phyloP scores from a whole-genome alignment of 2,797 vertebrate species.

The Cacajao melanocephalus region DNA sequence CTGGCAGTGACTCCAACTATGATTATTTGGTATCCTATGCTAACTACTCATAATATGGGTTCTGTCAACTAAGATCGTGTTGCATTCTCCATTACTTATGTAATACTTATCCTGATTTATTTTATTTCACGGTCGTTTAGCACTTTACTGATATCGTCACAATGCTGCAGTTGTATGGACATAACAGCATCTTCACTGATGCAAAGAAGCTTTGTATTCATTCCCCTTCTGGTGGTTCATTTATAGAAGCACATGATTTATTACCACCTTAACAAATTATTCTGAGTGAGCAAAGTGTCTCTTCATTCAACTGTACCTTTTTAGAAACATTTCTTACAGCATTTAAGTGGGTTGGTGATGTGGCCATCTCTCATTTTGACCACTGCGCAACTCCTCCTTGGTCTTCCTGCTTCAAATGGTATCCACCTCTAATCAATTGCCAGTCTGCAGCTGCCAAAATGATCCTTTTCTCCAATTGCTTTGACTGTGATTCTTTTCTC shows the following conservation, averaged over 20 bases:
- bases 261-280: background rate
- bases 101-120: background rate
- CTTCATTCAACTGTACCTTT: background rate
- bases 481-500: background rate
- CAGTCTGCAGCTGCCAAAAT: constrained; percentile 5
- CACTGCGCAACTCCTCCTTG: background rate
- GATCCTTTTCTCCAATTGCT: background rate
- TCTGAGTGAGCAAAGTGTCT: background rate
- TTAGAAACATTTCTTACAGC: constrained; percentile 9
- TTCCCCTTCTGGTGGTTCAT: background rate
- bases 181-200: background rate
- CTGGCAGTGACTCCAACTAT: background rate
- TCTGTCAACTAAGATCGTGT: background rate
- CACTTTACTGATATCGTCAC: background rate
- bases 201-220: background rate
- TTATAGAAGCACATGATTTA: background rate
- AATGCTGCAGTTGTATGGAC: background rate
- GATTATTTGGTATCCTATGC: background rate
- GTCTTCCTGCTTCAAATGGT: background rate
- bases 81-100: background rate
- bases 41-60: background rate
- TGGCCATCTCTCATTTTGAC: constrained; percentile 42
- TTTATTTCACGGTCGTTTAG: background rate
- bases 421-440: background rate
- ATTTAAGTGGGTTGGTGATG: background rate